phyloP scores from a whole-genome alignment of 2,797 vertebrate genomes.

The Synaphobranchus kaupii region DNA sequence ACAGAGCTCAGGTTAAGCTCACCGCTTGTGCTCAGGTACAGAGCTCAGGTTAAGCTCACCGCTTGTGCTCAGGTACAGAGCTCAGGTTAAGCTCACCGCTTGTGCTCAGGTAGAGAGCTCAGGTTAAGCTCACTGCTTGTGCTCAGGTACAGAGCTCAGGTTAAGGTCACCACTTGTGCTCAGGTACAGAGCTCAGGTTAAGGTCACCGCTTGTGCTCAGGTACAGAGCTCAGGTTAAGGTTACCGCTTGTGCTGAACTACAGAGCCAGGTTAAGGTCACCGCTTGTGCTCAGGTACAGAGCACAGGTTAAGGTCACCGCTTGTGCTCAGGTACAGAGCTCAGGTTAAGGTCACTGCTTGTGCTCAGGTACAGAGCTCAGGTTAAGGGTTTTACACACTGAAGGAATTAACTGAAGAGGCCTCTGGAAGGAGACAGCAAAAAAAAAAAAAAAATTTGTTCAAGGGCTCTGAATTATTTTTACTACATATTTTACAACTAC shows the following conservation, averaged over 20 bases:
- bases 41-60: slow-evolving; percentile 57
- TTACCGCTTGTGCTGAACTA: slow-evolving; percentile 54
- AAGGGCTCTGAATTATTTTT: slow-evolving; percentile 70
- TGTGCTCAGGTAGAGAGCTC: slow-evolving; percentile 46
- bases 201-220: slow-evolving; percentile 60
- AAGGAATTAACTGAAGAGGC: slow-evolving; percentile 68
- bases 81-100: slow-evolving; percentile 59
- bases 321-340: slow-evolving; percentile 46
- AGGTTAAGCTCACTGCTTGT: slow-evolving; percentile 61
- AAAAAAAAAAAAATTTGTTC: slow-evolving; percentile 44
- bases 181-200: slow-evolving; percentile 46
- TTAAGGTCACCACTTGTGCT: slow-evolving; percentile 61
- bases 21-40: slow-evolving; percentile 50
- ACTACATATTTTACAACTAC: slow-evolving; percentile 51
- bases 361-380: slow-evolving; percentile 44
- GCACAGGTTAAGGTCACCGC: slow-evolving; percentile 60
- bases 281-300: slow-evolving; percentile 50
- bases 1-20: slow-evolving; percentile 55
- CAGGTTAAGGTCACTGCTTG: slow-evolving; percentile 61
- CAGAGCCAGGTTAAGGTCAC: slow-evolving; percentile 58
- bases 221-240: slow-evolving; percentile 52
- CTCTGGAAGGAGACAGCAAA: slow-evolving; percentile 52
- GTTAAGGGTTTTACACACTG: slow-evolving; percentile 68
- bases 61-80: slow-evolving; percentile 50
- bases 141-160: slow-evolving; percentile 44